A percentile compares a stretch with the other conserved stretches of the same genome.
Conservation (phyloP, 2,888 invertebrate species). For the Griposia aprilina region DNA sequence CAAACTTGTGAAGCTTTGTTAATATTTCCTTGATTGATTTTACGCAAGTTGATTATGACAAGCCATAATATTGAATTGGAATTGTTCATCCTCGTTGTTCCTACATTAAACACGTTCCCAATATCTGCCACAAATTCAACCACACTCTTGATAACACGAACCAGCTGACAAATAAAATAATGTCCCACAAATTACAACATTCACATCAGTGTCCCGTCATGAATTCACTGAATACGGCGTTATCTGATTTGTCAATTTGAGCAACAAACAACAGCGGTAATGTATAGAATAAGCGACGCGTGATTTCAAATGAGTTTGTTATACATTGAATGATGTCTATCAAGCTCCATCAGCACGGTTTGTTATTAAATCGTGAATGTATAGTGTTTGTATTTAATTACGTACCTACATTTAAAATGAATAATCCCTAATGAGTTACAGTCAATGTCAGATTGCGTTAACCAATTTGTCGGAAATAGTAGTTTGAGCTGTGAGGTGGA, state of each 20-base stretch:
- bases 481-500: neutral
- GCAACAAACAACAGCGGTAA: constrained; percentile 61
- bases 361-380: constrained; percentile 38
- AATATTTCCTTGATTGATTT: neutral
- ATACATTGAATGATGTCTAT: constrained; percentile 48
- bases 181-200: constrained; percentile 48
- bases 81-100: neutral
- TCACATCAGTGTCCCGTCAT: constrained; percentile 21
- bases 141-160: constrained; percentile 32
- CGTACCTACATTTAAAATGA: constrained; percentile 19
- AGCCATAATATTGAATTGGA: neutral
- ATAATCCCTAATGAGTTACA: constrained; percentile 46
- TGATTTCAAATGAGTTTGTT: constrained; percentile 48
- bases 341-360: constrained; percentile 42
- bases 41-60: neutral
- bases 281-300: constrained; percentile 48
- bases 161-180: constrained; percentile 55
- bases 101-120: constrained; percentile 1
- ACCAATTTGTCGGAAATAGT: constrained; percentile 35
- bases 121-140: constrained; percentile 25
- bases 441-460: constrained; percentile 11
- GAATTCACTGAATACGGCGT: constrained; percentile 46
- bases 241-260: constrained; percentile 64
- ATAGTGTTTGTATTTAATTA: constrained; percentile 43
- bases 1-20: neutral